Base-by-base conservation (phyloP, 2,113 vertebrate species). In the Hyperoodon ampullatus region DNA sequence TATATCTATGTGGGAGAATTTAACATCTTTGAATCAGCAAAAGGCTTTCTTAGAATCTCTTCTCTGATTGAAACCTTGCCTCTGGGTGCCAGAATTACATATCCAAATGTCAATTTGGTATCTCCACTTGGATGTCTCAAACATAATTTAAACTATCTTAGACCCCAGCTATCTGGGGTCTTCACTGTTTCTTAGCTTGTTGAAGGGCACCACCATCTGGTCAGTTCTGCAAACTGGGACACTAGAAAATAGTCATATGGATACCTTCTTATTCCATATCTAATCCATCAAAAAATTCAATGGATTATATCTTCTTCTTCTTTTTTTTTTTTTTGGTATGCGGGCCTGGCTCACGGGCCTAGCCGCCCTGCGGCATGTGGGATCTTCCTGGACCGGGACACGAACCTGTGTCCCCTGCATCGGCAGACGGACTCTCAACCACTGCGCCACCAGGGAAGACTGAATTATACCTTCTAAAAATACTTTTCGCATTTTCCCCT, bases 151-250 rank as follows among this genome's bases (percentile, higher is more conserved):
- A 55, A 68, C 28, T 50, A 16, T 47, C 66, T 95, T 86, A 39
- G 39, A 39, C 26, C 33, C 47, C 70, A 61, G 2, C 4, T 39
- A 39, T 39, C 39, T 35, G 5, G 26, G 44, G 74, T 0, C 63
- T 24, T 58, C 19, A 24, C 12, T 47, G 5, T 63, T 55, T 78
- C 30, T 97, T 94, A 84, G 78, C 44, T 83, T 75, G 55, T 50
- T 39, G 78, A 92, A 96, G 87, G 47, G 63, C 55, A 61, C 78
- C 90, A 83, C 65, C 88, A 44, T 71, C 93, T 97, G 94, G 83
- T 91, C 84, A 87, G 3, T 72, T 88, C 68, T 75, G 18, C 7
- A 65, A 93, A 88, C 26, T 14, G 2, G 78, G 65, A 60, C 35
- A 7, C 11, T 68, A 30, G 66, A 84, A 72, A 89, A 63, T 23